These are phyloP conservation scores for Chloebia gouldiae DNA, from an alignment of 2,113 vertebrate species.

Conservation along the genomic window DNA sequence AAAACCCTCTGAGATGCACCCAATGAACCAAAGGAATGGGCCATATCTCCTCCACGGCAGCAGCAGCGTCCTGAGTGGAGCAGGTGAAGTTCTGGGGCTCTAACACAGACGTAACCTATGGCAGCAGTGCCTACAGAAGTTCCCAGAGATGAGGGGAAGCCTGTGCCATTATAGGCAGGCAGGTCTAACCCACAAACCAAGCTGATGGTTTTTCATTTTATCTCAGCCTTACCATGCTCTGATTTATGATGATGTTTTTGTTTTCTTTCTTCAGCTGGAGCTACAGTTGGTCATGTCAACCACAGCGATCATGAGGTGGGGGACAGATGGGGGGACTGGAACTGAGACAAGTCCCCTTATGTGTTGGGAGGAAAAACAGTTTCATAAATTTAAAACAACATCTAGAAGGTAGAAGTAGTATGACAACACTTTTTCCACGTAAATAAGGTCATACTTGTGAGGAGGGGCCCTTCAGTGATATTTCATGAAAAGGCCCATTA, in stretches of 20 bases:
- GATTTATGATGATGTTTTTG: conserved; percentile 52
- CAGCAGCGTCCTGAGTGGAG: not conserved
- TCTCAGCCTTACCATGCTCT: conserved; percentile 41
- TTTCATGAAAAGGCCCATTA: conserved; percentile 70
- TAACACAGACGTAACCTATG: not conserved
- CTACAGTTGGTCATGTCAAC: not conserved
- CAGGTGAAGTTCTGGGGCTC: not conserved
- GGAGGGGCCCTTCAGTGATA: conserved; percentile 27
- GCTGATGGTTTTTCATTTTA: conserved; percentile 34
- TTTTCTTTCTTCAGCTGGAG: conserved; percentile 46
- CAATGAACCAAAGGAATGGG: not conserved
- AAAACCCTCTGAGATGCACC: not conserved
- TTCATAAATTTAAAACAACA: conserved; percentile 63
- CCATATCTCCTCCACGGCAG: not conserved
- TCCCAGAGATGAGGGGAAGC: not conserved
- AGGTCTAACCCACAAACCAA: not conserved
- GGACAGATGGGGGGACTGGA: not conserved
- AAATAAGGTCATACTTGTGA: conserved; percentile 71
- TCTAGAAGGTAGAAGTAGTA: conserved; percentile 38
- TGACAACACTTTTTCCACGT: conserved; percentile 66
- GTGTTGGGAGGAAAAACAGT: not conserved
- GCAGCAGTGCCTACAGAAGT: not conserved
- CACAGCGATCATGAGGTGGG: not conserved
- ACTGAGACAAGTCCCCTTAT: conserved; percentile 20
- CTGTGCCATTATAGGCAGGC: not conserved